Conservation (phyloP, 2,888 invertebrate species). For the Melanotus villosus region DNA sequence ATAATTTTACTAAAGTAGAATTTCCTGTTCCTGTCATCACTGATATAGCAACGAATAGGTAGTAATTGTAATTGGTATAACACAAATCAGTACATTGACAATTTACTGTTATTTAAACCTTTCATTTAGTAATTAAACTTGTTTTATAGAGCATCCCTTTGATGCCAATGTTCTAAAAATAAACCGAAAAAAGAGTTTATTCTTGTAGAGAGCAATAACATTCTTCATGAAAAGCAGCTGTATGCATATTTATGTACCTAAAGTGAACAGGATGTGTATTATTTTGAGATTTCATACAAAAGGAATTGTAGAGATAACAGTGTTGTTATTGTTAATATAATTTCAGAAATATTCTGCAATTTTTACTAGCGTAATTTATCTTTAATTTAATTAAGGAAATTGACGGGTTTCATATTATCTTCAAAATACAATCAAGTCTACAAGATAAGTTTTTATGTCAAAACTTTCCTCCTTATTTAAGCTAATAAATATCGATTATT, state of each 20-base stretch:
- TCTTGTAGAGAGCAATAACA: background rate
- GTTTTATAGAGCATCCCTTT: conserved; percentile 9
- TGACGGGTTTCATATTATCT: too few relatives aligned
- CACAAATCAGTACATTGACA: background rate
- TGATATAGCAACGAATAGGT: too few relatives aligned
- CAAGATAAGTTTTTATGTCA: too few relatives aligned
- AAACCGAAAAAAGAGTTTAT: background rate
- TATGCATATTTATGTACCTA: background rate
- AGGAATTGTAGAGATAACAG: too few relatives aligned
- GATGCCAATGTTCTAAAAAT: background rate
- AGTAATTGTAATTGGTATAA: background rate
- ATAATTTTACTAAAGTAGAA: conserved; percentile 6
- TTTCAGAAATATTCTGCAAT: too few relatives aligned
- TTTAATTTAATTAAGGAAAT: too few relatives aligned
- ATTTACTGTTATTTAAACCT: conserved; percentile 14
- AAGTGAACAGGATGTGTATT: background rate
- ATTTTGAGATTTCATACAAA: background rate
- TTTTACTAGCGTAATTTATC: too few relatives aligned
- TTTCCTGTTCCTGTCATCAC: conserved; percentile 15
- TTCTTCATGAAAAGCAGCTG: background rate
- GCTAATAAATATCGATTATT: too few relatives aligned
- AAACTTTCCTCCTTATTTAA: too few relatives aligned
- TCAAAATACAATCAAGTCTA: too few relatives aligned
- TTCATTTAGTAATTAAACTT: background rate
- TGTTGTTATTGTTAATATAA: too few relatives aligned